These are phyloP conservation scores for Cirrhinus mrigala DNA, from an alignment of 2,797 vertebrate genomes.

Conservation along the genomic window DNA sequence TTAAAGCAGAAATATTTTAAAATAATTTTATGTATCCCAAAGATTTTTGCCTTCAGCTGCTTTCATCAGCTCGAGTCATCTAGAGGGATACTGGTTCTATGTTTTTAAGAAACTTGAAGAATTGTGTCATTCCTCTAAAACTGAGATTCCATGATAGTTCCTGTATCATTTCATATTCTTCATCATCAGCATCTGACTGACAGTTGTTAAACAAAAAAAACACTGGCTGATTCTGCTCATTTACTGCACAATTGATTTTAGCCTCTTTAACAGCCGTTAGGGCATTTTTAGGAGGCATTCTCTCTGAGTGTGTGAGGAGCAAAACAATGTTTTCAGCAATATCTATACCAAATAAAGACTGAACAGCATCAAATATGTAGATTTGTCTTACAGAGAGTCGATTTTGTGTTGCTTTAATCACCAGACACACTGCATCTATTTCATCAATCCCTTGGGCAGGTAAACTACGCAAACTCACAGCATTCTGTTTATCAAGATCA, in stretches of 20 bases:
- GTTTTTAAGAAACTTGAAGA: no score
- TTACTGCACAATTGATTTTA: neutral
- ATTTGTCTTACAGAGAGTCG: neutral
- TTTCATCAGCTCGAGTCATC: no score
- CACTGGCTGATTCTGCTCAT: neutral
- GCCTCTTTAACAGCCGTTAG: neutral
- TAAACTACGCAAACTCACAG: neutral
- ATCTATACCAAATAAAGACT: constrained; percentile 21
- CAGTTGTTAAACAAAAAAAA: neutral
- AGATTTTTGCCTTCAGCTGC: no score
- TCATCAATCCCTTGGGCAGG: neutral
- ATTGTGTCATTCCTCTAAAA: no score
- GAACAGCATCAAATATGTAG: constrained; percentile 38
- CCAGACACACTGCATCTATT: constrained; percentile 27
- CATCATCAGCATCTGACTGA: no score
- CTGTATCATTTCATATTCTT: no score
- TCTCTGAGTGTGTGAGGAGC: neutral
- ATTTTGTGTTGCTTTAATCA: neutral
- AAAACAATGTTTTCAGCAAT: neutral
- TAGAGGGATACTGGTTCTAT: no score
- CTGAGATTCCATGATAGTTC: no score
- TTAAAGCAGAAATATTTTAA: no score
- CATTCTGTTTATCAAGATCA: rapidly evolving
- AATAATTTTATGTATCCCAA: no score
- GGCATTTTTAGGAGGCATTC: rapidly evolving